Evolutionary conservation across 1,140 invertebrate genomes (phyloP).

Genomic region (Globodera ellingtonae): DNA sequence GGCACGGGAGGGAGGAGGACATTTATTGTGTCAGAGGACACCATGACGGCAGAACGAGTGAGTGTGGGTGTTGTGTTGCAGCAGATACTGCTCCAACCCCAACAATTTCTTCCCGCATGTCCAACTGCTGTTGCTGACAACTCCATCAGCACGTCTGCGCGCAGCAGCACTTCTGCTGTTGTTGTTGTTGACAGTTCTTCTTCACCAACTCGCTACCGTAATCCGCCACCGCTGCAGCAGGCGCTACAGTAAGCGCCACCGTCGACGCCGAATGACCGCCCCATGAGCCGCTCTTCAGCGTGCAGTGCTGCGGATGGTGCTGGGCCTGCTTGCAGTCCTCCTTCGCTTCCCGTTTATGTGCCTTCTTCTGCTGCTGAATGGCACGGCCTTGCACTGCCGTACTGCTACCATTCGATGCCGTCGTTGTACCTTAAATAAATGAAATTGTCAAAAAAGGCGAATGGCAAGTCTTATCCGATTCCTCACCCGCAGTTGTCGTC

Average conservation of each 20-base stretch:
- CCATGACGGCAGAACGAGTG: too few species aligned
- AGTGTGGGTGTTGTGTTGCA: too few species aligned
- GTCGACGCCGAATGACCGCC: constrained; percentile 57
- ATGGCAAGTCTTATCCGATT: background rate
- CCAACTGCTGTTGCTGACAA: background rate
- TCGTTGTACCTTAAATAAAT: constrained; percentile 35
- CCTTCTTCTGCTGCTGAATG: constrained; percentile 21
- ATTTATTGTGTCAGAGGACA: too few species aligned
- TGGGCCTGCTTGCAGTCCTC: constrained; percentile 25
- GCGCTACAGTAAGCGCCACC: constrained; percentile 13
- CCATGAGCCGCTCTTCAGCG: constrained; percentile 60
- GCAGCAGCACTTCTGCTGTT: constrained; percentile 27
- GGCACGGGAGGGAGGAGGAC: too few species aligned
- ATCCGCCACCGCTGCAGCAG: background rate
- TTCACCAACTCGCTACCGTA: background rate
- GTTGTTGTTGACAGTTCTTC: constrained; percentile 6
- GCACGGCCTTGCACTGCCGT: constrained; percentile 7
- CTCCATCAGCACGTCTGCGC: constrained; percentile 31
- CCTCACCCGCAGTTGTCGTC: constrained; percentile 34
- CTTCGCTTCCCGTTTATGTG: constrained; percentile 27
- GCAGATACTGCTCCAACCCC: too few species aligned
- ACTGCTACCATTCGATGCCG: constrained; percentile 31
- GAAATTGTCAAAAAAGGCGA: background rate
- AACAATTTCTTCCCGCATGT: constrained; percentile 6
- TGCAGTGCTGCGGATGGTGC: constrained; percentile 37